Percentiles rank a stretch among this genome's conserved stretches.
These are phyloP conservation scores for Exephanes ischioxanthus DNA, from an alignment of 2,888 invertebrate species.

Conservation along the genomic window DNA sequence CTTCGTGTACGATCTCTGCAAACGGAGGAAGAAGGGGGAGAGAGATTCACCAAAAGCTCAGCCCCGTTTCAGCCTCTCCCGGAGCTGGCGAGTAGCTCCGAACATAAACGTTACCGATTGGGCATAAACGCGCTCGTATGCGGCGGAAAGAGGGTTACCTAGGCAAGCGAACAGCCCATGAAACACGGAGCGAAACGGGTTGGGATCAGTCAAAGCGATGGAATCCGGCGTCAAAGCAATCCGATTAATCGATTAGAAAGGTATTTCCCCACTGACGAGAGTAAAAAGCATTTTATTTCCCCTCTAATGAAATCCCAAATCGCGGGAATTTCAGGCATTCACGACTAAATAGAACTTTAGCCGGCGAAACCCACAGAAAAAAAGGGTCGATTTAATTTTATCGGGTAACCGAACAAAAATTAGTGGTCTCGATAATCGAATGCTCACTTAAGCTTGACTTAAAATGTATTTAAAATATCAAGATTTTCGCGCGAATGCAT, in stretches of 20 bases:
- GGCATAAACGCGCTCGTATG: neutral
- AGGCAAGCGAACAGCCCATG: neutral
- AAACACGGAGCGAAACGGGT: neutral
- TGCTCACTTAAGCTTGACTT: too few species aligned
- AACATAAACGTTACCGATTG: constrained; percentile 29
- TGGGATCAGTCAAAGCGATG: neutral
- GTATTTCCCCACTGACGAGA: neutral
- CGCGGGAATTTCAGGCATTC: neutral
- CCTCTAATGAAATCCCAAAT: neutral
- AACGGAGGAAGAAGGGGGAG: constrained; percentile 23
- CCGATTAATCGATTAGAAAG: neutral
- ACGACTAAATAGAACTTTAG: too few species aligned
- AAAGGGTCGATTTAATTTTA: too few species aligned
- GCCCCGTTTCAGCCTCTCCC: constrained; percentile 20
- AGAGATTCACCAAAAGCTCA: constrained; percentile 35
- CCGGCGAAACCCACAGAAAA: too few species aligned
- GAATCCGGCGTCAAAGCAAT: neutral
- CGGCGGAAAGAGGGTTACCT: neutral
- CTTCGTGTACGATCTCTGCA: constrained; percentile 45
- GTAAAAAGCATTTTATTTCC: neutral
- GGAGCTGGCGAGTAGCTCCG: constrained; percentile 4
- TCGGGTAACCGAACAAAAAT: too few species aligned
- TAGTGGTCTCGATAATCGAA: too few species aligned
- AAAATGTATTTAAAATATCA: too few species aligned
- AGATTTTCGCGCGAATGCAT: too few species aligned